Percentiles rank a stretch among this genome's conserved stretches.
These are phyloP conservation scores for Lochmaea crataegi DNA, from an alignment of 2,888 invertebrate species.

Conservation along the genomic window DNA sequence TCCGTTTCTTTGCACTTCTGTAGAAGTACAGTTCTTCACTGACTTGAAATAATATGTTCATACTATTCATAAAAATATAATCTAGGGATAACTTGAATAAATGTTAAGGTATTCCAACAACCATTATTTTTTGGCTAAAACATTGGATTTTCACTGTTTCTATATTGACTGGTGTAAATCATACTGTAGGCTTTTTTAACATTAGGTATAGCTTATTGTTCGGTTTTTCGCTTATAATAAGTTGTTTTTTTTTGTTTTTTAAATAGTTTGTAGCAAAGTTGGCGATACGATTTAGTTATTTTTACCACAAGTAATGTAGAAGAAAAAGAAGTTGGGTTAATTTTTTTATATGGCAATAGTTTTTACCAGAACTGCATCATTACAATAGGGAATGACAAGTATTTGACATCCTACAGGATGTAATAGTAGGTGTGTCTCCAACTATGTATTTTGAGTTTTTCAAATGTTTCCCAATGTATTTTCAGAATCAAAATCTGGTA, in stretches of 20 bases:
- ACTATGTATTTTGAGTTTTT: no score
- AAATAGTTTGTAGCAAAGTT: conserved; percentile 54
- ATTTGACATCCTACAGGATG: no score
- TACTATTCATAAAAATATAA: neutral
- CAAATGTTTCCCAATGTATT: no score
- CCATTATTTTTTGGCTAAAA: no score
- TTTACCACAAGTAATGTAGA: conserved; percentile 19
- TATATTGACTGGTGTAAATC: conserved; percentile 25
- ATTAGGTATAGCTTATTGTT: conserved; percentile 54
- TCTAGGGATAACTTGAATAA: conserved; percentile 25
- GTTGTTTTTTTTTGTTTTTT: conserved; percentile 50
- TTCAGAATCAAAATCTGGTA: no score
- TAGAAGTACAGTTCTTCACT: no score
- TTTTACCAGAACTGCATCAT: neutral
- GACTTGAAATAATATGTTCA: no score
- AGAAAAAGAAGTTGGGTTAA: neutral
- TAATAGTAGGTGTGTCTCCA: no score
- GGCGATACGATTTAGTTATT: conserved; percentile 58
- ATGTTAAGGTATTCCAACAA: no score
- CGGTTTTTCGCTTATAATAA: conserved; percentile 54
- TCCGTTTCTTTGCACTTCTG: no score
- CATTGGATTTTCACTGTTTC: neutral
- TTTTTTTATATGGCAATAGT: neutral
- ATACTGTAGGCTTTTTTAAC: conserved; percentile 56
- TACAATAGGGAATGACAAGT: no score